Conservation (phyloP, 2,888 invertebrate genomes). For the Plebejus melissa region DNA sequence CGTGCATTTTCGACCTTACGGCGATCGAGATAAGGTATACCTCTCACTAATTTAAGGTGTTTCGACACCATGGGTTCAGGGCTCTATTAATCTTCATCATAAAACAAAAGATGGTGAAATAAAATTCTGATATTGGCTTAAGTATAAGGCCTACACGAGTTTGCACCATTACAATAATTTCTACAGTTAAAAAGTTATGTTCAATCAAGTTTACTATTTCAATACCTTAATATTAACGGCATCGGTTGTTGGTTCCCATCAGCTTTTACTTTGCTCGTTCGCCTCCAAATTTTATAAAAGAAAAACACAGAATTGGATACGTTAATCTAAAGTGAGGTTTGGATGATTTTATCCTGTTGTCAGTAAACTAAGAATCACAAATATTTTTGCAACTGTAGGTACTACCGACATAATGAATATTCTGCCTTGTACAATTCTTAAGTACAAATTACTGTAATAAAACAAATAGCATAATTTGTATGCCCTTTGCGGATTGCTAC, state of each 20-base stretch:
- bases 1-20: not conserved
- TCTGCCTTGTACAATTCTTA: not conserved
- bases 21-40: not conserved
- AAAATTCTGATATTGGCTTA: not conserved
- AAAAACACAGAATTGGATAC: too few relatives aligned
- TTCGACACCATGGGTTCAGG: slow-evolving; percentile 15
- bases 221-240: too few relatives aligned
- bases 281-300: too few relatives aligned
- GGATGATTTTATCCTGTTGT: not conserved
- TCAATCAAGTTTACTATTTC: too few relatives aligned
- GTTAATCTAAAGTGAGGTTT: too few relatives aligned
- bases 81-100: slow-evolving; percentile 1
- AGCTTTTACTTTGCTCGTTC: too few relatives aligned
- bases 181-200: not conserved
- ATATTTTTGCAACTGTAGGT: not conserved
- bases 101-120: slow-evolving; percentile 7
- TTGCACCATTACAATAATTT: not conserved
- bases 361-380: not conserved
- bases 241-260: too few relatives aligned
- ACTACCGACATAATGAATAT: not conserved
- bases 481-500: not conserved
- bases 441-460: not conserved
- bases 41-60: not conserved
- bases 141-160: not conserved
- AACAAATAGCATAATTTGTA: not conserved